These are phyloP conservation scores for Hanleya hanleyi DNA, from an alignment of 2,888 invertebrate genomes.

Conservation along the genomic window DNA sequence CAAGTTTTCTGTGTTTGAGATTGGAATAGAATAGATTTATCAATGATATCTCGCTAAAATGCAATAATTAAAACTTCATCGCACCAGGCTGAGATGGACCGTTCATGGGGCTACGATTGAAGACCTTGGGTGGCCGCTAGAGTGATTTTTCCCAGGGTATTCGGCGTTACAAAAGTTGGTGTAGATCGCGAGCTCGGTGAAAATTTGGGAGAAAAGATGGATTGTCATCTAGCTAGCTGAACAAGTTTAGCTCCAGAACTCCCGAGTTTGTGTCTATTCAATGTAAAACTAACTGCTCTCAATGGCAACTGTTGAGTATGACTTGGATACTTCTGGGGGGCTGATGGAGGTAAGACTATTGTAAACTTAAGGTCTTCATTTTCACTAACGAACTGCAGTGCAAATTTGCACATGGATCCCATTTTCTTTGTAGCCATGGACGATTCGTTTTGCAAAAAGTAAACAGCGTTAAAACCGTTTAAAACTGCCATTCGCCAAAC, in stretches of 20 bases:
- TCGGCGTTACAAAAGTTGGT: background rate
- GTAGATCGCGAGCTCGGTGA: background rate
- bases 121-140: background rate
- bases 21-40: background rate
- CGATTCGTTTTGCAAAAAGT: no score
- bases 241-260: no score
- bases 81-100: background rate
- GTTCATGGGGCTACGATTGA: background rate
- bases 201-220: no score
- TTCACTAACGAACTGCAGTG: no score
- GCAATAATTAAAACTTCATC: background rate
- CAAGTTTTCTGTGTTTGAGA: conserved; percentile 6
- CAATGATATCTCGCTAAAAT: background rate
- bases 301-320: conserved; percentile 82
- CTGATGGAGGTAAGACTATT: conserved; percentile 94
- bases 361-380: no score
- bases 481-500: no score
- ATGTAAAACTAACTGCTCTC: no score
- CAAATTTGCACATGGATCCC: no score
- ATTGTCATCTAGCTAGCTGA: background rate
- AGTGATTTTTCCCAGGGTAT: background rate
- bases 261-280: no score
- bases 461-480: no score
- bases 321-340: conserved; percentile 85
- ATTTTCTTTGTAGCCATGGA: no score